Percentiles rank a stretch among this genome's conserved stretches.
Evolutionary conservation across 2,113 vertebrate species (phyloP).

Genomic region (Pimephales promelas): DNA sequence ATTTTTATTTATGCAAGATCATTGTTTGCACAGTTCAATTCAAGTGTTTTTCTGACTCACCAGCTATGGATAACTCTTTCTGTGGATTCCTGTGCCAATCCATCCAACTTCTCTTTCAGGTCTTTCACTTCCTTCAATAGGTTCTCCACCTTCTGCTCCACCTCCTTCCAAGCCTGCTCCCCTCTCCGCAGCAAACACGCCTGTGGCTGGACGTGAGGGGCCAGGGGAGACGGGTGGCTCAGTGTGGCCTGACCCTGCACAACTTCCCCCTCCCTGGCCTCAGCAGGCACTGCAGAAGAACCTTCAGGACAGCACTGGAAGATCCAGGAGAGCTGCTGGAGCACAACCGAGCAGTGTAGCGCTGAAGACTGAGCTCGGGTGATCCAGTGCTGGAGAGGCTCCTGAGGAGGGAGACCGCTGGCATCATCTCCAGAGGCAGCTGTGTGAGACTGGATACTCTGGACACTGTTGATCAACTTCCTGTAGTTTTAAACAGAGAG

Average conservation of each 20-base stretch:
- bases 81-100: constrained; percentile 69
- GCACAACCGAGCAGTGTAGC: constrained; percentile 79
- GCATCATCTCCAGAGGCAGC: constrained; percentile 59
- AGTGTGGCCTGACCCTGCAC: constrained; percentile 66
- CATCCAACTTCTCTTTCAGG: constrained; percentile 79
- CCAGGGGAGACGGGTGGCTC: constrained; percentile 80
- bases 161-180: constrained; percentile 80
- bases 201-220: constrained; percentile 77
- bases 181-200: constrained; percentile 82
- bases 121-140: constrained; percentile 71
- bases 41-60: constrained; percentile 71
- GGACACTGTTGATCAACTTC: constrained; percentile 78
- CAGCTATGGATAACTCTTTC: constrained; percentile 84
- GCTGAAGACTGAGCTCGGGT: constrained; percentile 76
- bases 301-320: constrained; percentile 87
- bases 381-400: constrained; percentile 77
- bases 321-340: constrained; percentile 87
- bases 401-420: constrained; percentile 85
- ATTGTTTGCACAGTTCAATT: not conserved
- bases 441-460: constrained; percentile 74
- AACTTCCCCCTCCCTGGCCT: constrained; percentile 58
- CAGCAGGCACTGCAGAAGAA: constrained; percentile 26
- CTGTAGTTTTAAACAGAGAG: constrained; percentile 65
- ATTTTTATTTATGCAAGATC: too few species aligned
- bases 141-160: constrained; percentile 62